Evolutionary conservation across 2,888 invertebrate genomes (phyloP).

Genomic region (Drosophila leonis): DNA sequence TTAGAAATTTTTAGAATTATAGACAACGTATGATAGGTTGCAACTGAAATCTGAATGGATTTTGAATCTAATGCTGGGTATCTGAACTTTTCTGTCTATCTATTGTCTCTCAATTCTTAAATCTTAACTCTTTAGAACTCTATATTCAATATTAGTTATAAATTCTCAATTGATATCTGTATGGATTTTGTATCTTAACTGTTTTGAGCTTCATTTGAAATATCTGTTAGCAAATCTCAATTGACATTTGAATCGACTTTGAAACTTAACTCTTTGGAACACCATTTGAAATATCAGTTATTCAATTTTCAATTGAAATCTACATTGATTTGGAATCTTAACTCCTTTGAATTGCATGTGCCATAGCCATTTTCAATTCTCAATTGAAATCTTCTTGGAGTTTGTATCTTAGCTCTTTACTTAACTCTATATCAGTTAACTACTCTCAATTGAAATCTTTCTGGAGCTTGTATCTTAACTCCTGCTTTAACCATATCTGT

Average conservation of each 20-base stretch:
- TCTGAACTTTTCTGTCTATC: no score
- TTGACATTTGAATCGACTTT: background rate
- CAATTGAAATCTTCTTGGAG: background rate
- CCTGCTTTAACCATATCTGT: background rate
- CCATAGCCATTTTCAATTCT: no score
- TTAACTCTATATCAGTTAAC: background rate
- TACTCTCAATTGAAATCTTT: background rate
- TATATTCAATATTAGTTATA: background rate
- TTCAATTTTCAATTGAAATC: background rate
- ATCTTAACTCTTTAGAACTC: background rate
- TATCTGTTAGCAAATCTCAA: background rate
- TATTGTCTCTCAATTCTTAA: no score
- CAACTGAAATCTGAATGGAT: background rate
- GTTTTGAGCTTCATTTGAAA: no score
- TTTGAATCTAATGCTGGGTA: background rate
- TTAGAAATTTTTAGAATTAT: background rate
- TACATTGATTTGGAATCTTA: background rate
- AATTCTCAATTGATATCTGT: no score
- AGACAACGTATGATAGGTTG: background rate
- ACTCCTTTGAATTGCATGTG: background rate
- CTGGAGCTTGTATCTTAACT: background rate
- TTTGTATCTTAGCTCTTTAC: background rate
- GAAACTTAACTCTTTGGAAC: background rate
- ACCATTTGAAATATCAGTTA: background rate
- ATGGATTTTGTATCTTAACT: no score